A percentile compares a stretch with the other conserved stretches of the same genome.
Evolutionary conservation across 2,888 invertebrate genomes (phyloP).

Genomic region (Polia nebulosa): DNA sequence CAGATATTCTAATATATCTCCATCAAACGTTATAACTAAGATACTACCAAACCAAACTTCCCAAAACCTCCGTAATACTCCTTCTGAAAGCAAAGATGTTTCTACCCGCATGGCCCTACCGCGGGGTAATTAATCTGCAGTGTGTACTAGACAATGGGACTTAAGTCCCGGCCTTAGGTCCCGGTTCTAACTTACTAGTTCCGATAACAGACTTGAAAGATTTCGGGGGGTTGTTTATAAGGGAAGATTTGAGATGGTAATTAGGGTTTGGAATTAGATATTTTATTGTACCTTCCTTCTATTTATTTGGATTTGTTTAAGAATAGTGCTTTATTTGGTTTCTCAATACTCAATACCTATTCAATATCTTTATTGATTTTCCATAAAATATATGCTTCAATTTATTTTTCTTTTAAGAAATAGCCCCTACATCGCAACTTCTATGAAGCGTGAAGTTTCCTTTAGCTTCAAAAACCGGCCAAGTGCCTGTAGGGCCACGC

Average conservation of each 20-base stretch:
- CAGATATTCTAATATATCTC: too few relatives aligned
- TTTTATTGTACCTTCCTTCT: conserved; percentile 2
- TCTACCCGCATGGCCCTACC: conserved; percentile 63
- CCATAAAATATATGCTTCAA: neutral
- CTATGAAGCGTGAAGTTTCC: too few relatives aligned
- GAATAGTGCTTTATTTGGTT: neutral
- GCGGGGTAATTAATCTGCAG: conserved; percentile 62
- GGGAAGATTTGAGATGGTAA: conserved; percentile 4
- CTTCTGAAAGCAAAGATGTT: conserved; percentile 40
- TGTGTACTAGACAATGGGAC: conserved; percentile 57
- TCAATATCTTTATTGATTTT: neutral
- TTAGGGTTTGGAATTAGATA: neutral
- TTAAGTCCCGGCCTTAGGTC: conserved; percentile 46
- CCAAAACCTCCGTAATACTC: conserved; percentile 48
- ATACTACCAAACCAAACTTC: neutral
- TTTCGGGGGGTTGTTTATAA: conserved; percentile 35
- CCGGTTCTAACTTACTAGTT: conserved; percentile 44
- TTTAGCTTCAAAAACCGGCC: too few relatives aligned
- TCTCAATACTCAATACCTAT: too few relatives aligned
- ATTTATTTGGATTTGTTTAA: neutral
- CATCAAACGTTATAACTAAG: neutral
- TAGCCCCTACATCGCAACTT: too few relatives aligned
- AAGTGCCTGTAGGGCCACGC: too few relatives aligned
- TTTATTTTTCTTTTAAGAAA: too few relatives aligned
- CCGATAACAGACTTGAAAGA: conserved; percentile 46